phyloP scores from a whole-genome alignment of 2,113 vertebrate genomes.

The Zingel zingel region DNA sequence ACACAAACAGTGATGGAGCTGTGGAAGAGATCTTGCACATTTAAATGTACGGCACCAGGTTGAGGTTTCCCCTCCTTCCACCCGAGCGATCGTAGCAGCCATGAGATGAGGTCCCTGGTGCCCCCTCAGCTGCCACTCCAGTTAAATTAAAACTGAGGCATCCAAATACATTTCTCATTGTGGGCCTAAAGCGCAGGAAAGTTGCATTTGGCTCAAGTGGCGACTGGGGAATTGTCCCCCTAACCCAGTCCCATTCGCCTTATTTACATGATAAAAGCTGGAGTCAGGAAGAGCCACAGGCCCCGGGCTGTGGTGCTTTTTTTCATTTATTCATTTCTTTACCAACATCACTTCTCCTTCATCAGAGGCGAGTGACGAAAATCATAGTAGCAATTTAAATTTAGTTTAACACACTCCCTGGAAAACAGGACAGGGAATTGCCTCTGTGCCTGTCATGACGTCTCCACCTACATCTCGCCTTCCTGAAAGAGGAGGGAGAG shows the following conservation, averaged over 20 bases:
- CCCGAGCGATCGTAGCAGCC: constrained; percentile 75
- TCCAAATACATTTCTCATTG: constrained; percentile 87
- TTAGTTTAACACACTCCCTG: constrained; percentile 68
- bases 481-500: constrained; percentile 18
- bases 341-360: constrained; percentile 74
- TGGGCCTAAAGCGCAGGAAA: constrained; percentile 82
- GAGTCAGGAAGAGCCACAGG: constrained; percentile 75
- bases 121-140: constrained; percentile 89
- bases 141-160: constrained; percentile 92
- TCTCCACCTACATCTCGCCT: constrained; percentile 37
- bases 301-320: constrained; percentile 37
- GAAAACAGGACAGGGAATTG: constrained; percentile 77
- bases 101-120: constrained; percentile 85
- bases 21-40: constrained; percentile 56
- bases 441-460: constrained; percentile 60
- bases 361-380: constrained; percentile 69
- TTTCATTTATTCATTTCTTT: constrained; percentile 80
- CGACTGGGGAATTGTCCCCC: constrained; percentile 88
- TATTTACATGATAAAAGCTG: constrained; percentile 95
- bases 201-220: constrained; percentile 91
- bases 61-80: constrained; percentile 69
- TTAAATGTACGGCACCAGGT: constrained; percentile 66
- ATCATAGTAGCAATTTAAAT: constrained; percentile 81
- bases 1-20: constrained; percentile 37
- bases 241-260: constrained; percentile 80